Evolutionary conservation across 2,888 invertebrate species (phyloP).

Genomic region (Dexiosoma caninum): DNA sequence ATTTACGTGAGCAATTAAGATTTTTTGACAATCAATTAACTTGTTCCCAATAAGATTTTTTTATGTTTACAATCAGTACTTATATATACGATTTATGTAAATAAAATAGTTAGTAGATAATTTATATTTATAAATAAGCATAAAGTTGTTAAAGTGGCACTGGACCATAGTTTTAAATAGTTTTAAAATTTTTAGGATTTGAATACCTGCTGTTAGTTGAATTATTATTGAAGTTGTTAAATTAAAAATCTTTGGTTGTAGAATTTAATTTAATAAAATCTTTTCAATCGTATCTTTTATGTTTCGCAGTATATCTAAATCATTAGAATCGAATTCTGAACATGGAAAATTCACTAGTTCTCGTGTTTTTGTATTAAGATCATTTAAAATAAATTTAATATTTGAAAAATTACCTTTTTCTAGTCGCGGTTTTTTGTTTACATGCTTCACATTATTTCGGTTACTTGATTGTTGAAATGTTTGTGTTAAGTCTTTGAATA

Average conservation of each 20-base stretch:
- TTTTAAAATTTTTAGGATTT: no score
- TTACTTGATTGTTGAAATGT: background rate
- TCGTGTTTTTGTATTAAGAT: conserved; percentile 27
- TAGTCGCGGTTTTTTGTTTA: conserved; percentile 43
- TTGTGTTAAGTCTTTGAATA: background rate
- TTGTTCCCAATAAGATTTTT: background rate
- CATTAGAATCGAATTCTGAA: conserved; percentile 10
- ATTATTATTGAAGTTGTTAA: no score
- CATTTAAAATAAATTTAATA: conserved; percentile 55
- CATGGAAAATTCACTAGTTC: conserved; percentile 11
- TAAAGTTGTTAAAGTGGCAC: no score
- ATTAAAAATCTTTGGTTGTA: background rate
- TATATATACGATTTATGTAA: no score
- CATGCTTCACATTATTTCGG: background rate
- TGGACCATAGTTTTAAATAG: no score
- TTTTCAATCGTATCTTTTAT: conserved; percentile 40
- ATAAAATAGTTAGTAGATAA: no score
- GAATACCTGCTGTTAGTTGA: no score
- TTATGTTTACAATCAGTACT: background rate
- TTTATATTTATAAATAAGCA: no score
- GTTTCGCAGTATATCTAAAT: conserved; percentile 27
- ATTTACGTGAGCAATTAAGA: no score
- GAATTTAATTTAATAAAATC: conserved; percentile 35
- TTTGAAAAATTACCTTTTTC: conserved; percentile 17
- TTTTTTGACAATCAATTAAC: no score